Percentiles rank a stretch among this genome's conserved stretches.
phyloP scores from a whole-genome alignment of 37 sponge, comb jelly and placozoan species.

The Cladorhizidae sp. region DNA sequence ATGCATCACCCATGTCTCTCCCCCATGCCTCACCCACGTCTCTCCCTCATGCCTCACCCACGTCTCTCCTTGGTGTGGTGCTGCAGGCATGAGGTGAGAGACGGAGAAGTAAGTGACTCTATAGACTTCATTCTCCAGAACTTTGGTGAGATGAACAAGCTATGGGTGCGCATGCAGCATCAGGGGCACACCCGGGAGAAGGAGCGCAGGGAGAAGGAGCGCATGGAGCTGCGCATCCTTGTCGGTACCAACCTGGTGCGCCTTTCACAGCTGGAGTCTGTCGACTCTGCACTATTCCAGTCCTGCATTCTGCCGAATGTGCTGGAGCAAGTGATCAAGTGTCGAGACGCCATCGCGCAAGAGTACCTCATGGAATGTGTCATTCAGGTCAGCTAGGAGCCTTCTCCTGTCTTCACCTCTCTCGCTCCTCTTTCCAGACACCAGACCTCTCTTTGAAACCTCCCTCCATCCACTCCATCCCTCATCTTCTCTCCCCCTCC shows the following conservation, averaged over 20 bases:
- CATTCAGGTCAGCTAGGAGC: constrained; percentile 76
- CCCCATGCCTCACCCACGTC: background rate
- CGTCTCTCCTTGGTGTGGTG: background rate
- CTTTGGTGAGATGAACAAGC: constrained; percentile 99
- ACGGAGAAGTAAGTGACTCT: constrained; percentile 88
- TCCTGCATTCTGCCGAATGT: constrained; percentile 83
- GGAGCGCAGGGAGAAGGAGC: constrained; percentile 93
- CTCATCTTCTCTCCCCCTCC: too few relatives aligned
- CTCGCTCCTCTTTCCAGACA: too few relatives aligned
- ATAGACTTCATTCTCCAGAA: constrained; percentile 93
- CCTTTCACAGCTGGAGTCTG: constrained; percentile 87
- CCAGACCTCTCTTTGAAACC: too few relatives aligned
- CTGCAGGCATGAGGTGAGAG: constrained; percentile 38
- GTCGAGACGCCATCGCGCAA: constrained; percentile 96
- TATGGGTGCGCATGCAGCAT: constrained; percentile 99
- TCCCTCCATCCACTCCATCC: too few relatives aligned
- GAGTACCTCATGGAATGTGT: constrained; percentile 99
- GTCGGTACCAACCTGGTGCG: constrained; percentile 98
- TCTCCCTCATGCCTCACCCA: background rate
- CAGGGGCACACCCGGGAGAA: constrained; percentile 98
- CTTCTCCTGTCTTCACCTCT: too few relatives aligned
- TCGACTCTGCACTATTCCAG: constrained; percentile 75
- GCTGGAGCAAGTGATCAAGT: constrained; percentile 95
- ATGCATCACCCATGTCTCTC: background rate
- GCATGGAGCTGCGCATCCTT: constrained; percentile 93